These are phyloP conservation scores for Agonum fuliginosum DNA, from an alignment of 2,888 invertebrate species.

Conservation along the genomic window DNA sequence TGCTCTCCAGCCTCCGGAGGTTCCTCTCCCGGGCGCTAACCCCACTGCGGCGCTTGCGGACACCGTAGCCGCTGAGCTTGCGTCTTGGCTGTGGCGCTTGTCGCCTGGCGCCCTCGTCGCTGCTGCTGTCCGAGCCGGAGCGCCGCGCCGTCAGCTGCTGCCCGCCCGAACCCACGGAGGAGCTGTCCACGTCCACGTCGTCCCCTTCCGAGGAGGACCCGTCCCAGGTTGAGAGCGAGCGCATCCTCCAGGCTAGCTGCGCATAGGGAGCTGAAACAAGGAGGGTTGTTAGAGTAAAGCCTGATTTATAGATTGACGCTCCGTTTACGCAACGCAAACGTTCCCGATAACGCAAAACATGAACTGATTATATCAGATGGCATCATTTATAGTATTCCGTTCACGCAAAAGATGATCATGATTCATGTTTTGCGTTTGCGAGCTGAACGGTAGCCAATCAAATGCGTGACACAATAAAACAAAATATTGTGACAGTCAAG, in stretches of 20 bases:
- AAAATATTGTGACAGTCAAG: no score
- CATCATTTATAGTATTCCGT: no score
- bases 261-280: not conserved
- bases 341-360: no score
- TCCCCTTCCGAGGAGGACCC: not conserved
- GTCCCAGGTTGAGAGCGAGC: not conserved
- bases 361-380: no score
- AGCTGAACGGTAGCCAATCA: no score
- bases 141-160: not conserved
- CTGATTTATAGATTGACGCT: no score
- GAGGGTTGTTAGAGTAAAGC: no score
- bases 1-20: conserved; percentile 83
- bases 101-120: conserved; percentile 39
- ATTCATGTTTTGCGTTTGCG: no score
- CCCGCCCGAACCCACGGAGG: not conserved
- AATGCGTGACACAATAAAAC: no score
- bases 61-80: conserved; percentile 69
- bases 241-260: not conserved
- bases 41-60: conserved; percentile 76
- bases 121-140: conserved; percentile 46
- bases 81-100: conserved; percentile 36
- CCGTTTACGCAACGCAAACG: no score
- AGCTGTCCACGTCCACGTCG: not conserved
- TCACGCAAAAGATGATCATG: no score
- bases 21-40: conserved; percentile 82